These are phyloP conservation scores for Eclectus roratus DNA, from an alignment of 2,113 vertebrate species.

Conservation along the genomic window DNA sequence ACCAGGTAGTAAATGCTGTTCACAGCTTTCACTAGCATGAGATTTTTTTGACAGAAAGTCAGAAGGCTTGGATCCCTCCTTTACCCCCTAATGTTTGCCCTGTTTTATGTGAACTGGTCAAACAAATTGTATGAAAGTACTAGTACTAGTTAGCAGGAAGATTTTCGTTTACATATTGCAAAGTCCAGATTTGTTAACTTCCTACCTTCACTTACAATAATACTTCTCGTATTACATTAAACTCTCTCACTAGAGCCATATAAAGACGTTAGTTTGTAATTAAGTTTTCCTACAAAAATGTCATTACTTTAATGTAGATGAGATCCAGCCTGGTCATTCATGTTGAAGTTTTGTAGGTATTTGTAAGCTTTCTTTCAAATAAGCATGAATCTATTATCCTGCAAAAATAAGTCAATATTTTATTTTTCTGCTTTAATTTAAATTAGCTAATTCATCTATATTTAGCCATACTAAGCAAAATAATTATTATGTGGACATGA, in stretches of 20 bases:
- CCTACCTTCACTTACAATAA: background rate
- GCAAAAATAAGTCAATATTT: background rate
- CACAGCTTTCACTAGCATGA: background rate
- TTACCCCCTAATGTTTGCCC: accelerated
- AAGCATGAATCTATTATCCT: background rate
- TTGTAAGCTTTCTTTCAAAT: background rate
- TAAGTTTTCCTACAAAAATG: background rate
- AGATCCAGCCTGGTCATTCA: background rate
- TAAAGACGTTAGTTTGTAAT: background rate
- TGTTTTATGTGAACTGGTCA: background rate
- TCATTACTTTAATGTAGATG: background rate
- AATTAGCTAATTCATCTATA: background rate
- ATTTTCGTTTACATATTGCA: background rate
- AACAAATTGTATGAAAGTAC: background rate
- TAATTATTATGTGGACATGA: background rate
- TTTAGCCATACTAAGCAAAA: background rate
- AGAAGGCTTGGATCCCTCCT: background rate
- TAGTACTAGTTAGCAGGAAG: background rate
- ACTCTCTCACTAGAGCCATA: background rate
- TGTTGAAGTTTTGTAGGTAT: background rate
- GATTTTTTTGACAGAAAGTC: background rate
- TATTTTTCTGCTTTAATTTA: background rate
- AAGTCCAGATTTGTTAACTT: background rate
- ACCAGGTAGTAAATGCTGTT: background rate
- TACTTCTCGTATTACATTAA: background rate